Percentiles rank a stretch among this genome's conserved stretches.
Conservation (phyloP, 2,888 invertebrate genomes). For the Hypsopygia costalis region DNA sequence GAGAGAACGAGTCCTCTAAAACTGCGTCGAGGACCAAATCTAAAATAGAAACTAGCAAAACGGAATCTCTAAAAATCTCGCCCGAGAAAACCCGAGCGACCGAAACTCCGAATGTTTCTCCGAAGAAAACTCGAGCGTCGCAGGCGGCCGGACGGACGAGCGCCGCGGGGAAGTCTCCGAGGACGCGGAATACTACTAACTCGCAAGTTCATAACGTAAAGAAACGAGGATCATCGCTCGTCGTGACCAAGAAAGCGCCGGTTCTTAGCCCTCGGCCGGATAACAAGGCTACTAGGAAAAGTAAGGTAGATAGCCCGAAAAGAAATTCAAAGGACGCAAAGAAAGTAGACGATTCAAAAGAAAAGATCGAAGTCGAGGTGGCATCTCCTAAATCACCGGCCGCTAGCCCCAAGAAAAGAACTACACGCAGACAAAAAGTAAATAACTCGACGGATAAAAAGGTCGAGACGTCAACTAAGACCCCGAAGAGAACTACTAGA, state of each 20-base stretch:
- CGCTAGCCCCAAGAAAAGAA: conserved; percentile 11
- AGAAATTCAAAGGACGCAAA: too few species aligned
- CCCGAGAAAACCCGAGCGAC: background rate
- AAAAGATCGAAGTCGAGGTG: too few species aligned
- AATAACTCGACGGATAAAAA: conserved; percentile 18
- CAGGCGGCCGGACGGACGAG: background rate
- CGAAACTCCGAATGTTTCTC: background rate
- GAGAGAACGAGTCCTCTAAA: background rate
- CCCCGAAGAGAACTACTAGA: conserved; percentile 36
- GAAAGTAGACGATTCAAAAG: background rate
- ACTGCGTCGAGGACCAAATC: background rate
- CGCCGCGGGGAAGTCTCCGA: too few species aligned
- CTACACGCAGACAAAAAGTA: conserved; percentile 20
- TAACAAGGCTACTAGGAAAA: conserved; percentile 1
- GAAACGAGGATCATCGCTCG: conserved; percentile 34
- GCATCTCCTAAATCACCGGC: background rate
- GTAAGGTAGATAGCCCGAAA: conserved; percentile 4
- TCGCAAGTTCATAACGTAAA: conserved; percentile 21
- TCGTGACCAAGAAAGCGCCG: conserved; percentile 46
- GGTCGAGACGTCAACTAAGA: conserved; percentile 18
- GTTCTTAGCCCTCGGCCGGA: conserved; percentile 30
- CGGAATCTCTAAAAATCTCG: background rate
- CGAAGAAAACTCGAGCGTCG: background rate
- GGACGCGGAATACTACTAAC: background rate
- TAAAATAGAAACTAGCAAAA: background rate